Base-by-base conservation (phyloP, 2,888 invertebrate genomes). In the Rhogogaster chlorosoma region DNA sequence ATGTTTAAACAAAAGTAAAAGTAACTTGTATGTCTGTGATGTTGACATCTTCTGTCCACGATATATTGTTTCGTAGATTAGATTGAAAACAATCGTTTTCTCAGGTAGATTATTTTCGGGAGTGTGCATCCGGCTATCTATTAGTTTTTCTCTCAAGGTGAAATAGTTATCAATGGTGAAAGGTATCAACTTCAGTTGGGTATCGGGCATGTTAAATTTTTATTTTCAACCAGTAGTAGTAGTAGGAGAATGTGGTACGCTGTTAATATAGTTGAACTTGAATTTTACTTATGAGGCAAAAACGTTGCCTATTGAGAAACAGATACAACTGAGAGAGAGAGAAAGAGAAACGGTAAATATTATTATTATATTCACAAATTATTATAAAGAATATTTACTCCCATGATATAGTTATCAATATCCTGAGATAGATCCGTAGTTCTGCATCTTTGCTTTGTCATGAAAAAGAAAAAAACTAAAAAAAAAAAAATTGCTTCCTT, bases 251-350 rank as follows among this genome's bases (percentile, higher is more conserved):
- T 77, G 53, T 53, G 18, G 49, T 49, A 77, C 10, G 0, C 42
- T 73, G 12, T 73, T 45, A 22, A 61, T 73, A 42, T 73, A 42
- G 73, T 42, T 22, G 1, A 73, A 12, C 15, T 73, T 73, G 42
- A 42, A 38, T 9, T 42, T 73, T 67, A n/a, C 32, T 12, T 42
- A n/a, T 7, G 36, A 36, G 9, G 12, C 32, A 32, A 67, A 32
- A 67, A 32, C 18, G 18, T 32, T 67, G 12, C 32, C 12, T 36
- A 12, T 22, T 42, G 38, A 80, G 80, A 80, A 80, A 80, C 80
- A 80, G 80, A 80, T 80, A 80, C 80, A 80, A 80, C 18, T 45
- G 10, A 78, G 9, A 73, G 53, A 53, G n/a, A 53, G n/a, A 42
- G 12, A 42, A 1, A 53, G n/a, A 42, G 12, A 42, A 1, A 61